Evolutionary conservation across 2,888 invertebrate genomes (phyloP).

Genomic region (Lycophotia porphyrea): DNA sequence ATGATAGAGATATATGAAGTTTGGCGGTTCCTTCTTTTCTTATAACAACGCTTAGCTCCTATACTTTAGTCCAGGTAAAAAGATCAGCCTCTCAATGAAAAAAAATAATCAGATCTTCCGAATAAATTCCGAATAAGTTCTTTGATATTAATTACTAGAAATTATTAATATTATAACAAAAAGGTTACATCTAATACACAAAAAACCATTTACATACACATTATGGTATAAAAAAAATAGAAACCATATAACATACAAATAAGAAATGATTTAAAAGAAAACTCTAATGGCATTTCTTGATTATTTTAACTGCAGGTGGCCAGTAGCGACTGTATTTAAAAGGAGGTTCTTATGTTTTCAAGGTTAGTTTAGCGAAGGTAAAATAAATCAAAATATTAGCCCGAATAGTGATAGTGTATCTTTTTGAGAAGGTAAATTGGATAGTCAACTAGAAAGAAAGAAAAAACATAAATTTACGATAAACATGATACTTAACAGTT

Average conservation of each 20-base stretch:
- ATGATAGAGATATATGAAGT: not conserved
- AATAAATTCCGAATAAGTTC: not conserved
- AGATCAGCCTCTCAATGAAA: not conserved
- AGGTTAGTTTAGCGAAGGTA: not conserved
- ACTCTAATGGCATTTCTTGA: slow-evolving; percentile 3
- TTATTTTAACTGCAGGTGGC: slow-evolving; percentile 2
- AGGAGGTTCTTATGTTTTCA: not conserved
- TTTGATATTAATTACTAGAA: not conserved
- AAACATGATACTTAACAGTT: not conserved
- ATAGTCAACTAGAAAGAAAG: not conserved
- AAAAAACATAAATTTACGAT: not conserved
- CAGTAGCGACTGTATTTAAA: slow-evolving; percentile 14
- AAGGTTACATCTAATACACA: not conserved
- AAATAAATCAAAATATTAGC: too few species aligned
- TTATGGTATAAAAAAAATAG: not conserved
- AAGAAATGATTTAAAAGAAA: not conserved
- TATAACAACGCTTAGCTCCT: not conserved
- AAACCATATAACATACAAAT: not conserved
- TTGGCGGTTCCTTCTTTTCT: not conserved
- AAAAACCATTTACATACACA: not conserved
- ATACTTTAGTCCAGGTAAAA: not conserved
- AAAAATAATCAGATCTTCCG: not conserved
- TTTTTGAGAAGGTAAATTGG: not conserved
- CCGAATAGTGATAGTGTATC: not conserved
- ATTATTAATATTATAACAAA: not conserved